phyloP scores from a whole-genome alignment of 2,888 invertebrate genomes.

The Synanthedon myopaeformis region DNA sequence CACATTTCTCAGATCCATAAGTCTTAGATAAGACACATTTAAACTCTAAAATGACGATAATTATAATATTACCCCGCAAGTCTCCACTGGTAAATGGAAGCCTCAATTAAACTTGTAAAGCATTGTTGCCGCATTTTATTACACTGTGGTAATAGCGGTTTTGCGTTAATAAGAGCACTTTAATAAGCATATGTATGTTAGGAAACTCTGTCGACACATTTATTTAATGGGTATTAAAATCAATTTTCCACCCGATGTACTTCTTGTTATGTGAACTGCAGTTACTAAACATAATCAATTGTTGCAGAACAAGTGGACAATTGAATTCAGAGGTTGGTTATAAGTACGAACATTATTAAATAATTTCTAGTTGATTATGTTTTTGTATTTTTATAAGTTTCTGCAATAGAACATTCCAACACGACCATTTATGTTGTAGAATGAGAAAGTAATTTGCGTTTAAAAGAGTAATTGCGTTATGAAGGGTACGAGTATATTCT shows the following conservation, averaged over 20 bases:
- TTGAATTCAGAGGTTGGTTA: constrained; percentile 13
- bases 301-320: constrained; percentile 9
- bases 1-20: no score
- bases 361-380: not conserved
- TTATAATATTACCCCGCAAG: no score
- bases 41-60: no score
- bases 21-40: no score
- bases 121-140: no score
- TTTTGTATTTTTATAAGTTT: not conserved
- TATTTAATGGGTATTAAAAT: not conserved
- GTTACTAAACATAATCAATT: constrained; percentile 4
- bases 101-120: no score
- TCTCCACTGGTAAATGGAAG: not conserved
- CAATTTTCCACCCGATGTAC: constrained; percentile 3
- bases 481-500: no score
- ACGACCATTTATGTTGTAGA: no score
- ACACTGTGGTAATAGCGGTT: not conserved
- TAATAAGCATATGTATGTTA: constrained; percentile 2
- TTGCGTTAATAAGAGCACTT: constrained; percentile 1
- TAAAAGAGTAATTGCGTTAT: no score
- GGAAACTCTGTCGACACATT: constrained; percentile 3
- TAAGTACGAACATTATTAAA: constrained; percentile 6
- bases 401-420: not conserved
- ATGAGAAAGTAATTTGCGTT: no score
- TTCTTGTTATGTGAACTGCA: not conserved